A percentile compares a stretch with the other conserved stretches of the same genome.
phyloP scores from a whole-genome alignment of 2,113 vertebrate genomes.

The Harpagus bidentatus region DNA sequence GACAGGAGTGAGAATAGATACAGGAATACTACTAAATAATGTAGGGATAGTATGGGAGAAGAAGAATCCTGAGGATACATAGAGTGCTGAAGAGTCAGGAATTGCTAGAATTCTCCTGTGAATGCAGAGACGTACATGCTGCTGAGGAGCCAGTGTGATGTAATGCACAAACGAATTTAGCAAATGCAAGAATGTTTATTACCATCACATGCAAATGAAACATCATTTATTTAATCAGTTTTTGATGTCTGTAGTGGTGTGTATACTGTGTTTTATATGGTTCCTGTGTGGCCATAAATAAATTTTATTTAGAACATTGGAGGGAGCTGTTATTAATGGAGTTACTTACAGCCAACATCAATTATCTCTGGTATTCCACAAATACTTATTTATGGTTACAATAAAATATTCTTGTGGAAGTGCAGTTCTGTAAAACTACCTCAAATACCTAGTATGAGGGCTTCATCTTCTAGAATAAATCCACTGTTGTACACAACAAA shows the following conservation, averaged over 20 bases:
- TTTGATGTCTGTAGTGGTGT: conserved; percentile 25
- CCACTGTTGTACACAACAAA: background rate
- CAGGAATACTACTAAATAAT: background rate
- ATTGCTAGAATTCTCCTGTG: background rate
- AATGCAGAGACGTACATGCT: background rate
- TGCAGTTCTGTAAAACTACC: background rate
- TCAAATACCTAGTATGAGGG: background rate
- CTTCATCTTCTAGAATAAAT: background rate
- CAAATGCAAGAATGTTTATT: conserved; percentile 32
- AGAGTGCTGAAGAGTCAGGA: background rate
- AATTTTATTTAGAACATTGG: conserved; percentile 37
- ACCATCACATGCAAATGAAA: conserved; percentile 41
- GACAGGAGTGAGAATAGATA: background rate
- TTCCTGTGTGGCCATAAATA: conserved; percentile 46
- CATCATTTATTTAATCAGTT: conserved; percentile 51
- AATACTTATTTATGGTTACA: conserved; percentile 39
- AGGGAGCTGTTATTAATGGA: conserved; percentile 35
- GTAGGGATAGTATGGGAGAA: background rate
- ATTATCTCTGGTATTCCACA: conserved; percentile 33
- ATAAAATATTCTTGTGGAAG: conserved; percentile 17
- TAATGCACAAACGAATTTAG: conserved; percentile 1
- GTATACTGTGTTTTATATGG: conserved; percentile 26
- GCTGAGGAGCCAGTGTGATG: background rate
- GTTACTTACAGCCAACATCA: conserved; percentile 40
- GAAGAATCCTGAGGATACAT: background rate